These are phyloP conservation scores for Dolichopus griseipennis DNA, from an alignment of 2,888 invertebrate species.

Conservation along the genomic window DNA sequence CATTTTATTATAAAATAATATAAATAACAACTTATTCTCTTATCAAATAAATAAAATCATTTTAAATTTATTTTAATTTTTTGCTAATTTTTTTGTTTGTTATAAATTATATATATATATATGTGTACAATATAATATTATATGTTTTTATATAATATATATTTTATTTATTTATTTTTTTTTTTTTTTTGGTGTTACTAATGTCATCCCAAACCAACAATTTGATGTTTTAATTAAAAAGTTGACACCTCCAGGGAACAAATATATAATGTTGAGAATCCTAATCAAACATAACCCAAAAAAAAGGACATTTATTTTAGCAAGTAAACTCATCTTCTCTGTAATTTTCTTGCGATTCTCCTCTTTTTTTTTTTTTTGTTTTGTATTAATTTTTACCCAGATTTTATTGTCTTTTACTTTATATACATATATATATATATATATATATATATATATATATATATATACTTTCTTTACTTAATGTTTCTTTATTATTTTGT, in stretches of 20 bases:
- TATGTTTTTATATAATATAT: too few species aligned
- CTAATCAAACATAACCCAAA: constrained; percentile 19
- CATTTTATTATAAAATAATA: too few species aligned
- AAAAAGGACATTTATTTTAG: constrained; percentile 8
- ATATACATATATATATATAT: background rate
- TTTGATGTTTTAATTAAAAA: constrained; percentile 22
- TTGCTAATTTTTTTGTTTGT: background rate
- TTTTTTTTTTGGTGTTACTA: background rate
- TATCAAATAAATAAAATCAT: background rate
- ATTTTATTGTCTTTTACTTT: background rate
- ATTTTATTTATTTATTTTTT: background rate
- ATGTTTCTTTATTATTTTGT: too few species aligned
- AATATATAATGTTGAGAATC: constrained; percentile 14
- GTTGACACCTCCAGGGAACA: constrained; percentile 19
- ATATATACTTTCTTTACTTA: too few species aligned
- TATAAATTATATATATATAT: too few species aligned
- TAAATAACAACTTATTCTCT: background rate
- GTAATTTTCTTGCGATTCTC: constrained; percentile 8
- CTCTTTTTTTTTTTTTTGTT: background rate
- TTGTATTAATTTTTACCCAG: background rate
- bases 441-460: too few species aligned
- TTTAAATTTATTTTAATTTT: background rate
- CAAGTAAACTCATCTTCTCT: constrained; percentile 6
- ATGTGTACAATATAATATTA: too few species aligned
- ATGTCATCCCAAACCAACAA: constrained; percentile 18